These are phyloP conservation scores for Siniperca knerii DNA, from an alignment of 2,113 vertebrate species.

Conservation along the genomic window DNA sequence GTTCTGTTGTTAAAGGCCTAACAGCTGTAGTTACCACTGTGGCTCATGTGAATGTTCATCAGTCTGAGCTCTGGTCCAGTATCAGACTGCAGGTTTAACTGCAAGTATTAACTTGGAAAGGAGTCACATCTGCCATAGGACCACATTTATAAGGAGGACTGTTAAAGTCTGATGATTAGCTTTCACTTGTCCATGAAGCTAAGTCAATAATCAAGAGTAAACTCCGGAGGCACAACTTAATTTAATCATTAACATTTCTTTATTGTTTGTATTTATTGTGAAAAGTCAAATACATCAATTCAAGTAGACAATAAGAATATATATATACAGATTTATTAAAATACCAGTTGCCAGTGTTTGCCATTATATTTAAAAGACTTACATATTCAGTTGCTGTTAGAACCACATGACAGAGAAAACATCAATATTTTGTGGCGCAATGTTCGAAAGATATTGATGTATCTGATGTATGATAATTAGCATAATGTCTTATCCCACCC, in stretches of 20 bases:
- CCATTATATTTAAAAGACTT: too few relatives aligned
- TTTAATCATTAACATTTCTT: background rate
- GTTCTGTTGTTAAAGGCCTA: conserved; percentile 59
- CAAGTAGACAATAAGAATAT: background rate
- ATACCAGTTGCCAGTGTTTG: background rate
- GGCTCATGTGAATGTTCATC: conserved; percentile 56
- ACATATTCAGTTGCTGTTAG: background rate
- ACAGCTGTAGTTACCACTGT: conserved; percentile 69
- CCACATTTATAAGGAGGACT: background rate
- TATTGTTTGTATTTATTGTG: background rate
- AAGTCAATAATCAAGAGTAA: background rate
- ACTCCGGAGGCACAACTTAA: background rate
- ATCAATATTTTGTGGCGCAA: too few relatives aligned
- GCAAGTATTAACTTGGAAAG: background rate
- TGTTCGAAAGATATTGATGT: background rate
- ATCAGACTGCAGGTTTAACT: background rate
- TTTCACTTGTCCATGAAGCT: background rate
- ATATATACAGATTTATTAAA: background rate
- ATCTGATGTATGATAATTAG: background rate
- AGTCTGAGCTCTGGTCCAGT: conserved; percentile 53
- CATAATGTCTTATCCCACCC: background rate
- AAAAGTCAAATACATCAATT: background rate
- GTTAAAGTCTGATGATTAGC: background rate
- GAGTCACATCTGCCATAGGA: background rate
- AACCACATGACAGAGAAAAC: background rate